Base-by-base conservation (phyloP, 2,888 invertebrate genomes). In the Melieria crassipennis region DNA sequence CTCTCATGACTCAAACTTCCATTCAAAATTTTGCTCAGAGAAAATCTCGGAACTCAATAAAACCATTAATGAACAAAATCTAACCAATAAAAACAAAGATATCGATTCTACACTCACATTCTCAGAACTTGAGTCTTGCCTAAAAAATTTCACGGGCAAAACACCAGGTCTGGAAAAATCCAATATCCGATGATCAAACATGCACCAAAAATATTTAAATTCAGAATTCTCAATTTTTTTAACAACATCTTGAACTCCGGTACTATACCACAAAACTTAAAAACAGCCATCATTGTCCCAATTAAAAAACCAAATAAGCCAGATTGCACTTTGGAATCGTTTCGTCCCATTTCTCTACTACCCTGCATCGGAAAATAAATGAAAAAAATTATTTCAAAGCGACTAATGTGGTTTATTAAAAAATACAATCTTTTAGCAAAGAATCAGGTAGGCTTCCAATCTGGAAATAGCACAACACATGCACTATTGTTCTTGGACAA, bases 371-470 rank as follows among this genome's bases (percentile, higher is more conserved):
- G 10, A 10, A 50, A 50, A 50, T 10, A 3, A 10, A 10, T 50
- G 11, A 3, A 50, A 50, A 50, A 50, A 50, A 50, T 50, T 9
- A 11, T 50, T 50, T 50, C 50, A 9, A 50, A 50, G 50, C 50
- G 50, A 10, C 11, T 50, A 50, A 50, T 3, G 50, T 50, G 50
- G 50, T 60, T 5, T 42, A 42, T n/a, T 11, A 60, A 60, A 42
- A 16, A 42, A 30, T 9, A 16, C 10, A 63, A 13, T 16, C 42
- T 46, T 48, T 46, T 47, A 66, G 11, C 6, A n/a, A n/a, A 6
- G 3, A 48, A 60, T 52, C 67, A 68, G 13, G 48, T 60, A 7
- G 67, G 45, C 10, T 68, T 68, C 42, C n/a, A 67, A 30, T 5
- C 48, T 1, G 60, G 60, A 4, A 43, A 13, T 11, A 48, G 50